Evolutionary conservation across 1,140 invertebrate genomes (phyloP).

Genomic region (Drosophila asahinai): DNA sequence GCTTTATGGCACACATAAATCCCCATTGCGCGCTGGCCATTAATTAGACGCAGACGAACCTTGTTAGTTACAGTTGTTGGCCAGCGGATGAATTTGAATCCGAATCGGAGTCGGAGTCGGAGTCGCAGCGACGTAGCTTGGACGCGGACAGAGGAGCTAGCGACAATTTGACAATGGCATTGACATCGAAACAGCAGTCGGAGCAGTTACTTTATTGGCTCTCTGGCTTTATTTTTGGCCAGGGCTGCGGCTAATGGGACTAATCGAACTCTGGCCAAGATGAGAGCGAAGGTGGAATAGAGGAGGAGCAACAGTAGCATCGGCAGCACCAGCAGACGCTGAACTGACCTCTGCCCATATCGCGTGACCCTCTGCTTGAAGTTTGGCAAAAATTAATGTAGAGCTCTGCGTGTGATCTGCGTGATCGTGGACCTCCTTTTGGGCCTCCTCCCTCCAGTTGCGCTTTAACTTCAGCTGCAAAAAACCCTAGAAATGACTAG

Average conservation of each 20-base stretch:
- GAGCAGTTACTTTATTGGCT: conserved; percentile 25
- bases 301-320: not conserved
- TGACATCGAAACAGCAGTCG: conserved; percentile 62
- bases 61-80: conserved; percentile 68
- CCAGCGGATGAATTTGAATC: conserved; percentile 23
- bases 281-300: not conserved
- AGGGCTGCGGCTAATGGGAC: conserved; percentile 24
- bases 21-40: conserved; percentile 33
- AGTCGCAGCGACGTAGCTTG: conserved; percentile 3
- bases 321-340: not conserved
- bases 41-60: conserved; percentile 52
- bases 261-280: conserved; percentile 14
- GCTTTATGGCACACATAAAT: conserved; percentile 54
- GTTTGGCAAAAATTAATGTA: not conserved
- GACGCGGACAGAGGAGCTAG: conserved; percentile 8
- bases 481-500: no score
- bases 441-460: no score
- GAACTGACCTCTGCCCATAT: conserved; percentile 12
- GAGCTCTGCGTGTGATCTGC: no score
- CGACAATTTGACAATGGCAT: conserved; percentile 62
- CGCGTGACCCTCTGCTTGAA: not conserved
- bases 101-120: conserved; percentile 7
- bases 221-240: conserved; percentile 18
- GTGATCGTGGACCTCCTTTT: not conserved
- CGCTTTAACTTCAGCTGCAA: no score